These are phyloP conservation scores for Oxygymnocypris stewartii DNA, from an alignment of 2,113 vertebrate genomes.

Conservation along the genomic window DNA sequence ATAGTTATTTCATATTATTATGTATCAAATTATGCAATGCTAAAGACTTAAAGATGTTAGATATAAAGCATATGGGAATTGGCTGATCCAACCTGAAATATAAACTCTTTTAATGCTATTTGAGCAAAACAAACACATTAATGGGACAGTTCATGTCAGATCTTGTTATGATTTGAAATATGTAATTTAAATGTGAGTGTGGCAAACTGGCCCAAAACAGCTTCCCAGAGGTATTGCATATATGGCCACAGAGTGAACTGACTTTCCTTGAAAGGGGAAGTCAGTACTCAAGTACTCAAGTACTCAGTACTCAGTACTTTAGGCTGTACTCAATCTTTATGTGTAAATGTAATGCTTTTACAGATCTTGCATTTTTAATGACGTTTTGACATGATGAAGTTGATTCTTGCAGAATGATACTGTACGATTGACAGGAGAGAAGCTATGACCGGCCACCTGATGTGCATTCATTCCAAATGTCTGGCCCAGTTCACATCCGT, in stretches of 20 bases:
- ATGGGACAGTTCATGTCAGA: background rate
- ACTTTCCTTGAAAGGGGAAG: background rate
- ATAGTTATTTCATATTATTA: background rate
- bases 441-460: background rate
- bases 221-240: too few relatives aligned
- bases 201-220: too few relatives aligned
- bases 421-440: background rate
- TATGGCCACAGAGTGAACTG: too few relatives aligned
- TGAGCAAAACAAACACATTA: background rate
- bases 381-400: conserved; percentile 16
- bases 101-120: background rate
- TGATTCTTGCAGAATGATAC: conserved; percentile 14
- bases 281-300: too few relatives aligned
- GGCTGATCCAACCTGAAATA: background rate
- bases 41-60: background rate
- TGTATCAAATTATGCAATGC: background rate
- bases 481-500: conserved; percentile 15
- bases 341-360: background rate
- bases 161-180: background rate
- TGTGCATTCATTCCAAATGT: background rate
- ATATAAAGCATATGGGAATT: too few relatives aligned
- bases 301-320: too few relatives aligned
- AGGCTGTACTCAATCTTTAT: background rate
- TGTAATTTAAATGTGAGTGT: background rate
- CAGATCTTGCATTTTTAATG: conserved; percentile 9